Evolutionary conservation across 1,140 invertebrate genomes (phyloP).

Genomic region (Delia radicum): DNA sequence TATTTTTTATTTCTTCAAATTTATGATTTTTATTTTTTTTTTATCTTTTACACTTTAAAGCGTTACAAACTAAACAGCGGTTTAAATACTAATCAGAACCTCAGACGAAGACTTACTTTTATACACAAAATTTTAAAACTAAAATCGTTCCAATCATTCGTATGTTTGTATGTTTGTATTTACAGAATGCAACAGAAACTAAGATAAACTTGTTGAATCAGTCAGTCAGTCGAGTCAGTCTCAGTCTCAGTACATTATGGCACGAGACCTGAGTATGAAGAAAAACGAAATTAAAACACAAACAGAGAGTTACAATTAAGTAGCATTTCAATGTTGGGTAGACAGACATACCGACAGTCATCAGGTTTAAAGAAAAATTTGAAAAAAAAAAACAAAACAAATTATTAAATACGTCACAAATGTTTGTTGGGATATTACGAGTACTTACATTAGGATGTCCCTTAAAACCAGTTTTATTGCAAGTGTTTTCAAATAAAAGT

Average conservation of each 20-base stretch:
- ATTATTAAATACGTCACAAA: background rate
- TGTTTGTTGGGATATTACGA: background rate
- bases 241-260: background rate
- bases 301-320: background rate
- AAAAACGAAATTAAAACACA: background rate
- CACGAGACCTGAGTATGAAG: background rate
- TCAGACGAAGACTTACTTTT: conserved; percentile 13
- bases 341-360: background rate
- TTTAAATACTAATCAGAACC: conserved; percentile 18
- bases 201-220: background rate
- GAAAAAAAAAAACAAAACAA: background rate
- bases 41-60: background rate
- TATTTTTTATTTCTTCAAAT: background rate
- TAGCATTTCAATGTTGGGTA: background rate
- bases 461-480: too few species aligned
- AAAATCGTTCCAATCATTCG: background rate
- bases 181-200: background rate
- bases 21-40: background rate
- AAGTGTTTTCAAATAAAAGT: background rate
- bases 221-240: background rate
- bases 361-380: background rate
- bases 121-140: conserved; percentile 10
- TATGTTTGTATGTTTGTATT: background rate
- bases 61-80: conserved; percentile 1
- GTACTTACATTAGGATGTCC: too few species aligned